phyloP scores from a whole-genome alignment of 64 coral and sea anemone species.

The Pocillopora damicornis region DNA sequence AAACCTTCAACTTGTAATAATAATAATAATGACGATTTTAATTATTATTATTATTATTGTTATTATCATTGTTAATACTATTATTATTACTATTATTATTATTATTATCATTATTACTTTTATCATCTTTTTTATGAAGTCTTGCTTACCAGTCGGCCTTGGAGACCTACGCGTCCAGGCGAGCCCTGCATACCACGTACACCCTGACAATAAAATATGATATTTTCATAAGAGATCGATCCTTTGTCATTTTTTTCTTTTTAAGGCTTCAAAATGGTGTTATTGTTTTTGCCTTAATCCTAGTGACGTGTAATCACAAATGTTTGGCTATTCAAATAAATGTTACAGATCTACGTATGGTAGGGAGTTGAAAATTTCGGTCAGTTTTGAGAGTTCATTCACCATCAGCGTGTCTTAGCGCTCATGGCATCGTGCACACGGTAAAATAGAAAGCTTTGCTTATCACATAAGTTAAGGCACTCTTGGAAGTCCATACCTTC shows the following conservation, averaged over 20 bases:
- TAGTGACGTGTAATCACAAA: not conserved
- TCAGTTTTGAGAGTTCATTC: no score
- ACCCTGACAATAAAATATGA: constrained; percentile 14
- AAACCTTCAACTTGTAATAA: no score
- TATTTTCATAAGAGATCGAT: not conserved
- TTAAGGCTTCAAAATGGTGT: no score
- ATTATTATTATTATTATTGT: no score
- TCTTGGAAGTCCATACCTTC: constrained; percentile 24
- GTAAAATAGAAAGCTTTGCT: no score
- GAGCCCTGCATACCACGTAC: constrained; percentile 28
- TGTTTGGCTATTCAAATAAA: not conserved
- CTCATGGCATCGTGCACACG: no score
- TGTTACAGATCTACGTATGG: not conserved
- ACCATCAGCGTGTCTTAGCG: no score
- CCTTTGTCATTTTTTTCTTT: not conserved
- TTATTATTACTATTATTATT: no score
- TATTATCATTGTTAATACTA: not conserved
- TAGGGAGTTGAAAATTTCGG: no score
- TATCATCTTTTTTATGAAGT: not conserved
- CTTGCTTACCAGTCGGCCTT: constrained; percentile 36
- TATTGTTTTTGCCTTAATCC: no score
- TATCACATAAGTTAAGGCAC: no score
- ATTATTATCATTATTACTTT: not conserved
- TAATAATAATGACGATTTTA: no score
- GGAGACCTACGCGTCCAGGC: constrained; percentile 41